These are phyloP conservation scores for Metopia argyrocephala DNA, from an alignment of 2,888 invertebrate species.

Conservation along the genomic window DNA sequence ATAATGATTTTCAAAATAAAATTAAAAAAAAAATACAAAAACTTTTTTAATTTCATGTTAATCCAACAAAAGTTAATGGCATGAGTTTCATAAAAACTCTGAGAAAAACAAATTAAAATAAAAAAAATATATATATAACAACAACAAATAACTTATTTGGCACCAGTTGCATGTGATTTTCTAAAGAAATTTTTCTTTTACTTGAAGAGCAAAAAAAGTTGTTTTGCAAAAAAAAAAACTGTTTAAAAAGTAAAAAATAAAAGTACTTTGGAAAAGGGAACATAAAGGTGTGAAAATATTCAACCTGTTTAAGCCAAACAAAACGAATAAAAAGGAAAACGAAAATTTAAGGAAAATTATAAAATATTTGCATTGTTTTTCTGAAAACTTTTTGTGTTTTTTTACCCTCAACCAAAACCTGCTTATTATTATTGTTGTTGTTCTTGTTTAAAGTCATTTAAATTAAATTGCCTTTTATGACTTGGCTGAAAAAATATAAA, in stretches of 20 bases:
- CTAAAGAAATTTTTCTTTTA: conserved; percentile 8
- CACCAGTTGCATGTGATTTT: conserved; percentile 61
- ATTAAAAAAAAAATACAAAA: conserved; percentile 32
- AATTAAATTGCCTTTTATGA: conserved; percentile 51
- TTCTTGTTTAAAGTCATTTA: conserved; percentile 42
- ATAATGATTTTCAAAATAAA: conserved; percentile 39
- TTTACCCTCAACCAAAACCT: background rate
- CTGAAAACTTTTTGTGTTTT: background rate
- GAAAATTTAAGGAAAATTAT: background rate
- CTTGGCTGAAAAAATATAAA: conserved; percentile 9
- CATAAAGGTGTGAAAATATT: conserved; percentile 30
- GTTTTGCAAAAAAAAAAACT: no score
- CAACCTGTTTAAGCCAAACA: no score
- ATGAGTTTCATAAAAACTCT: no score
- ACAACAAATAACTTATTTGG: conserved; percentile 45
- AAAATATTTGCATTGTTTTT: conserved; percentile 9
- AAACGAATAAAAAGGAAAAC: background rate
- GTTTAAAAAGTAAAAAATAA: background rate
- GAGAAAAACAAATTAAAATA: conserved; percentile 5
- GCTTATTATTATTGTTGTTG: background rate
- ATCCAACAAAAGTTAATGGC: conserved; percentile 57
- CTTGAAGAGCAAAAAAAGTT: background rate
- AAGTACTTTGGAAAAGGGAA: background rate
- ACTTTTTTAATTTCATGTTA: conserved; percentile 68
- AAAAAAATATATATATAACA: background rate